phyloP scores from a whole-genome alignment of 2,113 vertebrate genomes.

The Leiothrix lutea region DNA sequence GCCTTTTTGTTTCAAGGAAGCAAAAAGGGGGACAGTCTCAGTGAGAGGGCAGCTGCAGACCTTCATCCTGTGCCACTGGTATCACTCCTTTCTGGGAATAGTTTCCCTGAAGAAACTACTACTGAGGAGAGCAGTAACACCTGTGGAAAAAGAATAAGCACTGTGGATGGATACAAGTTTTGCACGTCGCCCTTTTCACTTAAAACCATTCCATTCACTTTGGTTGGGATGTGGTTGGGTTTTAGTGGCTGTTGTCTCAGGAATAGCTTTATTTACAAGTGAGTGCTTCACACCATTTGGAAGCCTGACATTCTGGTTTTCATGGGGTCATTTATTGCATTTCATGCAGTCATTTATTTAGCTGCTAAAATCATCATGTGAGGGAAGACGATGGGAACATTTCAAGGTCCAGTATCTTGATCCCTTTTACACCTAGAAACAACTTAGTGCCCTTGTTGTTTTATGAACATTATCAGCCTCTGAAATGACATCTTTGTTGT shows the following conservation, averaged over 20 bases:
- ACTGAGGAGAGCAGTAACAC: not conserved
- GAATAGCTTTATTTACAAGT: conserved; percentile 1
- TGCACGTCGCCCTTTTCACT: not conserved
- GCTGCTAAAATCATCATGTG: not conserved
- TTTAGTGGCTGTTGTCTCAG: conserved; percentile 34
- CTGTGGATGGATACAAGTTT: not conserved
- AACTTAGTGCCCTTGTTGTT: not conserved
- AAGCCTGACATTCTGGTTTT: conserved; percentile 17
- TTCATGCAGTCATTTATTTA: conserved; percentile 4
- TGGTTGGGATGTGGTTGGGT: not conserved
- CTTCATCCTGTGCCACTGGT: not conserved
- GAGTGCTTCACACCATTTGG: not conserved
- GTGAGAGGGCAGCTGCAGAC: not conserved
- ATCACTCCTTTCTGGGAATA: not conserved
- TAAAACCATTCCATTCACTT: not conserved
- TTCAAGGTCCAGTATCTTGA: not conserved
- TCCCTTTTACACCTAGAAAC: not conserved
- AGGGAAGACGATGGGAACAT: not conserved
- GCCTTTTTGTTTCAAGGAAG: not conserved
- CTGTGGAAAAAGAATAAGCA: not conserved
- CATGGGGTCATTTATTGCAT: too few species aligned
- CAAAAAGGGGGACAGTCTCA: not conserved
- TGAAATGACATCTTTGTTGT: not conserved
- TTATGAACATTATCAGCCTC: not conserved
- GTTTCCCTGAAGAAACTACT: not conserved